These are phyloP conservation scores for Sarcophaga subvicina DNA, from an alignment of 2,888 invertebrate species.

Conservation along the genomic window DNA sequence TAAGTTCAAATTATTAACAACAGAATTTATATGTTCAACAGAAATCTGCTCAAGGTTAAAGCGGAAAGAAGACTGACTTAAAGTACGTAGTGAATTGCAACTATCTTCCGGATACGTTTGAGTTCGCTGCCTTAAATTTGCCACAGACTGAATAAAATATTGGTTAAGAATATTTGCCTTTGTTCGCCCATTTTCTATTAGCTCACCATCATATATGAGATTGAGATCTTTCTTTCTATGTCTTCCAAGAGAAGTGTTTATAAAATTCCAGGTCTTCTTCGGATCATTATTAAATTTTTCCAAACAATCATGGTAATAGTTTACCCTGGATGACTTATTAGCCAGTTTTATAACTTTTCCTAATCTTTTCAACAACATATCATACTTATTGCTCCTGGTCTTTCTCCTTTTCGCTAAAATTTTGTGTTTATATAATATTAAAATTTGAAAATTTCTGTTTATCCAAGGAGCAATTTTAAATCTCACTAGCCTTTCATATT, in stretches of 20 bases:
- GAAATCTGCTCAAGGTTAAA: neutral
- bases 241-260: slow-evolving; percentile 11
- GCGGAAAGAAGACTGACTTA: neutral
- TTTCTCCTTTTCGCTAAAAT: neutral
- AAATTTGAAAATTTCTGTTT: neutral
- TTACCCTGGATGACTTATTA: neutral
- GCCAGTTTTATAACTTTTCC: slow-evolving; percentile 3
- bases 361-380: neutral
- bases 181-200: neutral
- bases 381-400: neutral
- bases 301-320: slow-evolving; percentile 6
- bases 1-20: neutral
- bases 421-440: slow-evolving; percentile 6
- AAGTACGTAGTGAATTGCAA: neutral
- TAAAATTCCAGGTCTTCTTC: slow-evolving; percentile 18
- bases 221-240: neutral
- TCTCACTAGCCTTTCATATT: neutral
- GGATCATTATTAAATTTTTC: neutral
- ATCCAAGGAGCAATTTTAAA: neutral
- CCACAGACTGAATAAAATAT: neutral
- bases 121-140: neutral
- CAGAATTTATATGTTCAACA: neutral
- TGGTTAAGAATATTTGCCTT: slow-evolving; percentile 1
- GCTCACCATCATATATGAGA: neutral
- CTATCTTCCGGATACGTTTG: neutral